These are phyloP conservation scores for Ophioderma brevispina DNA, from an alignment of 35 echinoderm and acorn worm genomes.

Conservation along the genomic window DNA sequence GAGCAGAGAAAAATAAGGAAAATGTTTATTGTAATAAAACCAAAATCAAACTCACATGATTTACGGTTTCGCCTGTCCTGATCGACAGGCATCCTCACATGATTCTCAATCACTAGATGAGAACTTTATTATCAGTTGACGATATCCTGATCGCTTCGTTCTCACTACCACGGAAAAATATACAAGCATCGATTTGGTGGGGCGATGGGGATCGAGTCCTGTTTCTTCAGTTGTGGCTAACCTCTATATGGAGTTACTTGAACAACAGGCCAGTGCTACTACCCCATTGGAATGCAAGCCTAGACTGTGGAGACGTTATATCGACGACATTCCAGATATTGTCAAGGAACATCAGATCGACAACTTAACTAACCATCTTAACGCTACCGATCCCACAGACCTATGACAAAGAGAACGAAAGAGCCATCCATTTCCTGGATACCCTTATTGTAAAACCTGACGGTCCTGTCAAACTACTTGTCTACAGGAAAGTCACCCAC, in stretches of 20 bases:
- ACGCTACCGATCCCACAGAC: background rate
- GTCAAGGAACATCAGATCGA: background rate
- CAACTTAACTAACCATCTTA: background rate
- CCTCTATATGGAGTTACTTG: conserved; percentile 7
- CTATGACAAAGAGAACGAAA: background rate
- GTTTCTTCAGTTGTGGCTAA: conserved; percentile 9
- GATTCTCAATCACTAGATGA: too few species aligned
- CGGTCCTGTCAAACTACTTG: background rate
- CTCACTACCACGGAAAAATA: background rate
- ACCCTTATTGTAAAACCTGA: background rate
- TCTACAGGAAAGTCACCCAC: conserved; percentile 19
- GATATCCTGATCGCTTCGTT: background rate
- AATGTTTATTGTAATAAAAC: too few species aligned
- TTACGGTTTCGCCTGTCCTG: too few species aligned
- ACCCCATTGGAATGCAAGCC: conserved; percentile 6
- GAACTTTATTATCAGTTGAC: too few species aligned
- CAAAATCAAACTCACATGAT: too few species aligned
- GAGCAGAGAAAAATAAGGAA: too few species aligned
- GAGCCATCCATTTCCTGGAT: background rate
- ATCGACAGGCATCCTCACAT: too few species aligned
- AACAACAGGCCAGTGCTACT: background rate
- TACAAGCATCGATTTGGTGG: conserved; percentile 17
- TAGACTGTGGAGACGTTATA: conserved; percentile 5
- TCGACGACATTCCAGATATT: conserved; percentile 17
- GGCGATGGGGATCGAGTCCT: conserved; percentile 8